Conservation (phyloP, 35 echinoderm and acorn worm genomes). For the Apostichopus japonicus region DNA sequence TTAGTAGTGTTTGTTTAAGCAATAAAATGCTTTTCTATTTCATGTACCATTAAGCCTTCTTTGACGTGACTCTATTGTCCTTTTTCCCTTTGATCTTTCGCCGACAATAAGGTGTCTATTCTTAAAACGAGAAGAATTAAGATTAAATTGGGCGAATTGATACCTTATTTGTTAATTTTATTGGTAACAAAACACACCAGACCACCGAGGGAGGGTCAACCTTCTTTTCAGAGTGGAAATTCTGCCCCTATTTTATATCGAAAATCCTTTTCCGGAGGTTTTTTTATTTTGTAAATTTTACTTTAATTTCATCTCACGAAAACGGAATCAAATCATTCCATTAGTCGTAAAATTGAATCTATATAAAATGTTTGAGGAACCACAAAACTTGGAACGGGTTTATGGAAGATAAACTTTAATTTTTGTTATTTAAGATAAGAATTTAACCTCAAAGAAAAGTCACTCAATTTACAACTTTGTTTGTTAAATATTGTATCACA, state of each 20-base stretch:
- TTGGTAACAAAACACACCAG: constrained; percentile 31
- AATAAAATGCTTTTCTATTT: constrained; percentile 48
- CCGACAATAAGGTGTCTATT: constrained; percentile 50
- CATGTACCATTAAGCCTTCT: constrained; percentile 42
- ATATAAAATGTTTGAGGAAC: no score
- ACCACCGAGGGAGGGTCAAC: constrained; percentile 47
- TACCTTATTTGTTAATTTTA: constrained; percentile 47
- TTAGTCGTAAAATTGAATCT: no score
- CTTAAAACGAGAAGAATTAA: constrained; percentile 10
- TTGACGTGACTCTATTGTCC: constrained; percentile 35
- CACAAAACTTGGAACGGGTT: no score
- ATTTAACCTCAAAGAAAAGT: no score
- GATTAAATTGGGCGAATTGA: constrained; percentile 37
- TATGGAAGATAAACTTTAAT: no score
- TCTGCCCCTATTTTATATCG: not conserved
- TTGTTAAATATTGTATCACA: no score
- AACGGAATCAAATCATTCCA: no score
- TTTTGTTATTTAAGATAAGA: no score
- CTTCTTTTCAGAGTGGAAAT: not conserved
- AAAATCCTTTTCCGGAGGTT: not conserved
- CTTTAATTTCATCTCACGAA: no score
- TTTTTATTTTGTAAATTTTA: no score
- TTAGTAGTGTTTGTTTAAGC: constrained; percentile 24
- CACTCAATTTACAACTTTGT: no score
- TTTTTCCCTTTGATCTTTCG: constrained; percentile 33